These are phyloP conservation scores for Bombylius discolor DNA, from an alignment of 2,888 invertebrate species.

Conservation along the genomic window DNA sequence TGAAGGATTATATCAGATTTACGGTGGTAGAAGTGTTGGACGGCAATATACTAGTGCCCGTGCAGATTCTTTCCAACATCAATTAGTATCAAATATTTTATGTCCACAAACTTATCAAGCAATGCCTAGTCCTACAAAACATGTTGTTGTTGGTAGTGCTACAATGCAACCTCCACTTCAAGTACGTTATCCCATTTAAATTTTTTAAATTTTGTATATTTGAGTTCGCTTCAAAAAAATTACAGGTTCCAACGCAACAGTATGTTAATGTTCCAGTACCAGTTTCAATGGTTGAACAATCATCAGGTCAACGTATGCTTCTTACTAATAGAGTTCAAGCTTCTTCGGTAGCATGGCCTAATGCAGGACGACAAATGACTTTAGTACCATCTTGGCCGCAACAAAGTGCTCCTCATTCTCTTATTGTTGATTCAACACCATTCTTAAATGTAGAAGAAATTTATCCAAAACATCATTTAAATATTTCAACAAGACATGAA, in stretches of 20 bases:
- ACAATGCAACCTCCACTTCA: conserved; percentile 39
- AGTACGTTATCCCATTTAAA: conserved; percentile 19
- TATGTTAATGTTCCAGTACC: conserved; percentile 58
- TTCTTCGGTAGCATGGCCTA: conserved; percentile 37
- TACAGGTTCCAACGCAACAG: conserved; percentile 65
- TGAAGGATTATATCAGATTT: conserved; percentile 52
- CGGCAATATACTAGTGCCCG: conserved; percentile 53
- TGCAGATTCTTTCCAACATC: conserved; percentile 78
- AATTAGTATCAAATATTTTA: conserved; percentile 85
- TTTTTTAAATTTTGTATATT: background rate
- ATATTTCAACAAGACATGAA: conserved; percentile 41
- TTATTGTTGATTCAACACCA: conserved; percentile 63
- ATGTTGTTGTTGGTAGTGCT: conserved; percentile 41
- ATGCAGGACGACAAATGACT: conserved; percentile 57
- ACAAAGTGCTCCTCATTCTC: conserved; percentile 54
- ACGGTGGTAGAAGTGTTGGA: conserved; percentile 54
- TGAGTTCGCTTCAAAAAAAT: background rate
- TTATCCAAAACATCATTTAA: conserved; percentile 46
- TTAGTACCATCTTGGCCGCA: conserved; percentile 77
- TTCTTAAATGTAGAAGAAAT: conserved; percentile 50
- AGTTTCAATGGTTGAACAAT: conserved; percentile 84
- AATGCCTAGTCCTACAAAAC: conserved; percentile 52
- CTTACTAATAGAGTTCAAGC: conserved; percentile 43
- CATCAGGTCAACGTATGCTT: conserved; percentile 65
- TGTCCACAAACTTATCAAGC: conserved; percentile 84